These are phyloP conservation scores for Lathamus discolor DNA, from an alignment of 2,113 vertebrate genomes.

Conservation along the genomic window DNA sequence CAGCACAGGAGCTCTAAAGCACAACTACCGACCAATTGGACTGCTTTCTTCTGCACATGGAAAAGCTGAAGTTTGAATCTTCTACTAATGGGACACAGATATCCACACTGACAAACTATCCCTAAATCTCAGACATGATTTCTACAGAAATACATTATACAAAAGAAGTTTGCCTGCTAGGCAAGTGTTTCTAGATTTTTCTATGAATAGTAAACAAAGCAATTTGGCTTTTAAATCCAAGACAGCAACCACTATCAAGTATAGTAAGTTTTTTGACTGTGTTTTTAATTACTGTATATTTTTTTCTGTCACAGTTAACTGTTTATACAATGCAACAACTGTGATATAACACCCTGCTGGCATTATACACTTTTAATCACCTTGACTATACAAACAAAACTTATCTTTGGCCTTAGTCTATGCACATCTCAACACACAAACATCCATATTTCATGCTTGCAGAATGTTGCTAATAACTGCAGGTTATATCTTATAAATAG, in stretches of 20 bases:
- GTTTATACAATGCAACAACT: background rate
- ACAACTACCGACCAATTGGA: background rate
- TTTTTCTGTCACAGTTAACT: background rate
- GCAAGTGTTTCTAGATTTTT: background rate
- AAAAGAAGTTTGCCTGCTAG: background rate
- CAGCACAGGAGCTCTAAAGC: background rate
- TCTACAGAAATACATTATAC: too few relatives aligned
- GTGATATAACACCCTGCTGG: background rate
- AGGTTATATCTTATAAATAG: background rate
- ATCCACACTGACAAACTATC: background rate
- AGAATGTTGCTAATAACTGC: background rate
- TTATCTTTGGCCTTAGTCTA: background rate
- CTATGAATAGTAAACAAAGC: background rate
- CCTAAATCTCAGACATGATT: background rate
- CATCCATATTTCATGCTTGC: background rate
- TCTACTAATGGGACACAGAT: background rate
- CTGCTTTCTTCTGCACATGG: background rate
- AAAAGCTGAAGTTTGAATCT: background rate
- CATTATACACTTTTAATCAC: background rate
- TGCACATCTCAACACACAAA: background rate
- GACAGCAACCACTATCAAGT: background rate
- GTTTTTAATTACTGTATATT: background rate
- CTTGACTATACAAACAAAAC: background rate
- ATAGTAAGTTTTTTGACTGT: background rate
- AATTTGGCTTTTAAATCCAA: background rate